Base-by-base conservation (phyloP, 35 echinoderm and acorn worm genomes). In the Patiria miniata region DNA sequence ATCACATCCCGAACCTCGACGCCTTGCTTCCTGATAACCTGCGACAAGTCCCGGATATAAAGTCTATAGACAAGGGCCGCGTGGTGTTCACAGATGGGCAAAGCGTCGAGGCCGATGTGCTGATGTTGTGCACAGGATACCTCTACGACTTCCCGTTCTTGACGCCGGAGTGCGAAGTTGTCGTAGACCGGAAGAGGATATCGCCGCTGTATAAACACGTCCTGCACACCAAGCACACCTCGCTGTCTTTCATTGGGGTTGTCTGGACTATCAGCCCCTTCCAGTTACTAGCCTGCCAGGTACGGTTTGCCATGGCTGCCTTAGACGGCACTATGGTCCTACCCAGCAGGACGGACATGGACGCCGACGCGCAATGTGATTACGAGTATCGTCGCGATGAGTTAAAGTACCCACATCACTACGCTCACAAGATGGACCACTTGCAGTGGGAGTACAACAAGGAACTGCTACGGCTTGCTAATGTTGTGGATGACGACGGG, bases 81-180 rank as follows among this genome's bases (percentile, higher is more conserved):
- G 80, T 92, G 16, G 60, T 78, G 36, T 91, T 94, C 38, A 28
- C 68, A 0, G 89, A 98, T 89, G 95, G 86, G 9, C 56, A 16
- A 15, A 78, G 52, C 52, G 80, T 36, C 1, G 8, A 79, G 39
- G 85, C 88, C 23, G 95, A 98, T 78, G 85, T 39, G 15, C 81
- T 98, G 40, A 76, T 98, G 34, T 88, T 89, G 30, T 94, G 95
- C 50, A 94, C 95, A n/a, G 95, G 95, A 2, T 98, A 94, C 68
- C 19, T 94, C 3, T 98, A 83, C 61, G 56, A 56, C 30, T 94
- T 94, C 52, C 85, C 88, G 10, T 98, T 98, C 61, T 65, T 98
- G 55, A 83, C 69, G 19, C 54, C 88, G 32, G 89, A 98, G 28
- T 94, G 95, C 42, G 51, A 77, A 19, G 39, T 94, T 0, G 73